These are phyloP conservation scores for Leptopterna dolabrata DNA, from an alignment of 2,888 invertebrate genomes.

Conservation along the genomic window DNA sequence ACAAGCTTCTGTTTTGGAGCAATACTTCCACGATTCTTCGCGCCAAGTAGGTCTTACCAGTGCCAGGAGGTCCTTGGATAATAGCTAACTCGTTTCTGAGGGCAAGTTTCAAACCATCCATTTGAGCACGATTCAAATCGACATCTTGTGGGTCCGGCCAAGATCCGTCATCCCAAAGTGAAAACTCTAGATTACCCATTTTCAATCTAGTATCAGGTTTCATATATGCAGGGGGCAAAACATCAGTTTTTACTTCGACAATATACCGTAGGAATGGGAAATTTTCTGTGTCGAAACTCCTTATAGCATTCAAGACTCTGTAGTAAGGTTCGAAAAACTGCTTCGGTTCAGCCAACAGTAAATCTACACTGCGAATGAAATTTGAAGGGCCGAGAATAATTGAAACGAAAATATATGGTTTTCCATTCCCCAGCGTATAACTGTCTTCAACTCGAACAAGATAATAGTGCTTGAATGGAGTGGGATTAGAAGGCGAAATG, in stretches of 20 bases:
- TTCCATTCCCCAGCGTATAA: slow-evolving; percentile 65
- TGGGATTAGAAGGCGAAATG: slow-evolving; percentile 64
- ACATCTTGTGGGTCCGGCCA: slow-evolving; percentile 66
- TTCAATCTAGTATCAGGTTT: slow-evolving; percentile 47
- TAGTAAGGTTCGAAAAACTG: slow-evolving; percentile 49
- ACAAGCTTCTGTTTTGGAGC: slow-evolving; percentile 70
- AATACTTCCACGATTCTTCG: slow-evolving; percentile 78
- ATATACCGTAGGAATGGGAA: slow-evolving; percentile 80
- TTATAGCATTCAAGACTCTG: slow-evolving; percentile 44
- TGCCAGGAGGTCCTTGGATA: slow-evolving; percentile 90
- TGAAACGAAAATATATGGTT: neutral
- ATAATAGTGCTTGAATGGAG: slow-evolving; percentile 76
- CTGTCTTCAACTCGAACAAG: slow-evolving; percentile 76
- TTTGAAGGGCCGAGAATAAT: slow-evolving; percentile 14
- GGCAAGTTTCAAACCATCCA: slow-evolving; percentile 75
- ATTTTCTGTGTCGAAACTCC: neutral
- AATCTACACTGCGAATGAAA: neutral
- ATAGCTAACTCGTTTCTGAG: slow-evolving; percentile 79
- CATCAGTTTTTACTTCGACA: slow-evolving; percentile 68
- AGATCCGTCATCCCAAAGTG: slow-evolving; percentile 54
- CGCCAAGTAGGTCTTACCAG: slow-evolving; percentile 86
- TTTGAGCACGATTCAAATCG: slow-evolving; percentile 76
- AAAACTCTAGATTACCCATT: slow-evolving; percentile 43
- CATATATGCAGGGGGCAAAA: slow-evolving; percentile 67
- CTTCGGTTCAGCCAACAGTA: slow-evolving; percentile 9